Evolutionary conservation across 2,113 vertebrate genomes (phyloP), one percentile per base, ranked within the genome.

Genomic region (Parus major): DNA sequence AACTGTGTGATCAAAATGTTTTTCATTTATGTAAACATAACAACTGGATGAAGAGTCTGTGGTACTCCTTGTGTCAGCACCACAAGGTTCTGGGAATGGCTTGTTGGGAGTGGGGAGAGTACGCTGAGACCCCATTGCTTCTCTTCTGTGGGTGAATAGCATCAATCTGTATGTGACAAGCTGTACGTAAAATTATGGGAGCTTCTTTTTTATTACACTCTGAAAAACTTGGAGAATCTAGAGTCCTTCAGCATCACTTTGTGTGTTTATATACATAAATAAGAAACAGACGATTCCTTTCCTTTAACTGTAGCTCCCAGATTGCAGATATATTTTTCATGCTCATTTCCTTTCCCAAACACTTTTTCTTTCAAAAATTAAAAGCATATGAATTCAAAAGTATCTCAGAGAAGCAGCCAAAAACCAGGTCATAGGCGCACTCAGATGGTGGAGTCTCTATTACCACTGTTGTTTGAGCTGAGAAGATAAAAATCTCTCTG

Each of bases 341-440:
- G 64, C 57, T 86, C 60, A 64, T 77, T 97, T 97, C 90, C 82
- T 96, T 95, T 97, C 66, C 86, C 93, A 94, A 93, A 91, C 66
- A 82, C 69, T 72, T 92, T 95, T 89, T 90, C 88, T 95, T 96
- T 90, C 95, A 92, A 88, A 96, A 97, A 97, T 95, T 92, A 95
- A 73, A 94, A 94, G 72, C 91, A 95, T 86, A 88, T 92, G 90
- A 96, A 94, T 88, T 71, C 21, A 92, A 87, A 89, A 92, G 53
- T 90, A 65, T 95, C 85, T 96, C 85, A 90, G 94, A 96, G 83
- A 92, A 82, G 52, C 87, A 96, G 95, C 96, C 89, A 95, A 94
- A 92, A 96, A 90, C 80, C 92, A 65, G 90, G 92, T 92, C 86
- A 93, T 56, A 87, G 66, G 39, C 10, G 0, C 60, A 41, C 61